Evolutionary conservation across 2,113 vertebrate species (phyloP), one percentile per base, ranked within the genome.

Genomic region (Lycocorax pyrrhopterus): DNA sequence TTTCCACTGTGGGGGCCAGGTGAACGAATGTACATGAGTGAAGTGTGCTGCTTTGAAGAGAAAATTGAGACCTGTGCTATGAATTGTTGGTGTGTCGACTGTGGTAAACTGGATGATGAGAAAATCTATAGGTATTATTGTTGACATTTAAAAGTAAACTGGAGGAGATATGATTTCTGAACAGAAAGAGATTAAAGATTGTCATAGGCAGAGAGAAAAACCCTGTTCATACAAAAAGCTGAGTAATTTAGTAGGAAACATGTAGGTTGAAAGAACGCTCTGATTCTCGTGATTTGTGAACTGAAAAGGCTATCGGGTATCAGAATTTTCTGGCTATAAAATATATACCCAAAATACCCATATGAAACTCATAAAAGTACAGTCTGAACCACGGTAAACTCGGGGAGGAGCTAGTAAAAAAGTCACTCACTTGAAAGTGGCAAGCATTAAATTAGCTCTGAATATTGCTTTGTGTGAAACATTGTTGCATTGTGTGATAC

Each of bases 361-460:
- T 71, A 41, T 58, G 55, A 87, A 83, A 35, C 17, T 81, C 55
- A 22, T 47, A 27, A n/a, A 83, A 51, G 4, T 52, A 44, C 19
- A 26, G 8, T 20, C 55, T 35, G n/a, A 69, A n/a, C 10, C n/a
- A 37, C 32, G 62, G 41, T 20, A 33, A 69, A n/a, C 15, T 16
- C 4, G 25, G 25, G 66, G 13, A 0, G 6, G 10, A 69, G 11
- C 12, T 41, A 37, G 26, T 80, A 47, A 51, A 72, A 6, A 59
- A 47, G n/a, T 39, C 2, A 39, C 44, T 62, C 47, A 10, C 3
- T 5, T 16, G 12, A n/a, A 33, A n/a, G 13, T 0, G 1, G 10
- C 35, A 71, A 77, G 15, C 5, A 56, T 43, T 66, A 68, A 77
- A 73, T 43, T 23, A 46, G 13, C 47, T 20, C 19, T 44, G 9